phyloP scores from a whole-genome alignment of 2,888 invertebrate species.

The Pyrrhia umbra region DNA sequence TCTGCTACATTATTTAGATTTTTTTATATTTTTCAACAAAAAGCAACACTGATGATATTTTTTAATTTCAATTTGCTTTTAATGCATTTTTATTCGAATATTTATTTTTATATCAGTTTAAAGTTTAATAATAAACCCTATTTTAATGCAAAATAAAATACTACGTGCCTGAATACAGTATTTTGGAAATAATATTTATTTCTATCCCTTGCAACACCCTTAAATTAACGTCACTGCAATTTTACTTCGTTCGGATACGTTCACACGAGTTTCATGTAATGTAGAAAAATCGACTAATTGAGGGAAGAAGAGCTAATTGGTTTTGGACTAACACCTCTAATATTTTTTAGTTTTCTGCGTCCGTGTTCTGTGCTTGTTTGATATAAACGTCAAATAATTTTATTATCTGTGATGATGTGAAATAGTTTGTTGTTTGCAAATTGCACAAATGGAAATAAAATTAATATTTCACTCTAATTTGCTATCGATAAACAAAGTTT shows the following conservation, averaged over 20 bases:
- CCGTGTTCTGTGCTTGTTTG: not conserved
- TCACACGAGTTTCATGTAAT: not conserved
- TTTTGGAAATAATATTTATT: constrained; percentile 1
- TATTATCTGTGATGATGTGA: constrained; percentile 1
- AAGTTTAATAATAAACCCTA: no score
- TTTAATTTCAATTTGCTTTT: not conserved
- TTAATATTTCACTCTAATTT: constrained; percentile 16
- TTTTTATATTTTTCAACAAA: not conserved
- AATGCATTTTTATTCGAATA: not conserved
- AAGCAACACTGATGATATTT: not conserved
- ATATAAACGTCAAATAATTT: constrained; percentile 23
- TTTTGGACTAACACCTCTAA: not conserved
- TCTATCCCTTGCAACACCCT: constrained; percentile 25
- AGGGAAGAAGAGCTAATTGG: not conserved
- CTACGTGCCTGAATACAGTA: not conserved
- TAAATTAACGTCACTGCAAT: constrained; percentile 12
- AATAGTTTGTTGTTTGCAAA: constrained; percentile 50
- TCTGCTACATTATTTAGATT: constrained; percentile 3
- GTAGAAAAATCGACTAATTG: constrained; percentile 15
- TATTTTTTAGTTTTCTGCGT: not conserved
- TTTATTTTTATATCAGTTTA: not conserved
- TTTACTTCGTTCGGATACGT: constrained; percentile 13
- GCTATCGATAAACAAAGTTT: constrained; percentile 5
- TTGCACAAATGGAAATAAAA: constrained; percentile 42
- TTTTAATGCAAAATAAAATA: no score